Base-by-base conservation (phyloP, 30 jellyfish, hydroid and myxozoan species). In the Phacellophora camtschatica region DNA sequence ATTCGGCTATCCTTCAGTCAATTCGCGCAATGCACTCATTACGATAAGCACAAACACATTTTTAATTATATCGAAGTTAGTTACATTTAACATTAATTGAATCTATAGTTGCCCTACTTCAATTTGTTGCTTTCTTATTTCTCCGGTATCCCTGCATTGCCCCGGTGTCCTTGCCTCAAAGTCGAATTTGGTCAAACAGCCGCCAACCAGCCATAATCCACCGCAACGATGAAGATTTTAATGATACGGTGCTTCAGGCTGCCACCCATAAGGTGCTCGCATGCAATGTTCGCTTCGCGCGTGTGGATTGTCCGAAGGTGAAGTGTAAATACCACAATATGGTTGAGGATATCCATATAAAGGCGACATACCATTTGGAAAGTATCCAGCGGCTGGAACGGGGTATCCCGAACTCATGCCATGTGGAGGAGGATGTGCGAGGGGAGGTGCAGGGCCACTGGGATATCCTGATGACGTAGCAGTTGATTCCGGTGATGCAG, bases 401-500 rank as follows among this genome's bases (percentile, higher is more conserved):
- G 84, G 95, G 68, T 70, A 82, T 15, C 87, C 82, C 13, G 75
- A 28, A 25, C 70, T 24, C 79, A 72, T 50, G 41, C 46, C 71
- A 36, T 68, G 92, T 6, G 87, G 62, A 3, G 96, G 92, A 0
- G 88, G 96, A 51, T 87, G 96, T 20, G 96, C 79, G 13, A 87
- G 83, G 33, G 96, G 96, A 43, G 96, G 96, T 6, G 89, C 91
- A 27, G 96, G 83, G 30, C 77, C 74, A 32, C 50, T 87, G 1
- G 92, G 75, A 31, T 28, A 69, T 16, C 75, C 83, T 24, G 81
- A 71, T 24, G 81, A 71, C 24, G 77, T 28, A 30, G 43, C 76
- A 73, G 63, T 63, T 31, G 89, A 16, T n/a, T 64, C 79, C 0
- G 96, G 89, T 27, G 96, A 87, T 31, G 95, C 74, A 4, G 95